Evolutionary conservation across 2,888 invertebrate species (phyloP).

Genomic region (Thecocarcelia acutangulata): DNA sequence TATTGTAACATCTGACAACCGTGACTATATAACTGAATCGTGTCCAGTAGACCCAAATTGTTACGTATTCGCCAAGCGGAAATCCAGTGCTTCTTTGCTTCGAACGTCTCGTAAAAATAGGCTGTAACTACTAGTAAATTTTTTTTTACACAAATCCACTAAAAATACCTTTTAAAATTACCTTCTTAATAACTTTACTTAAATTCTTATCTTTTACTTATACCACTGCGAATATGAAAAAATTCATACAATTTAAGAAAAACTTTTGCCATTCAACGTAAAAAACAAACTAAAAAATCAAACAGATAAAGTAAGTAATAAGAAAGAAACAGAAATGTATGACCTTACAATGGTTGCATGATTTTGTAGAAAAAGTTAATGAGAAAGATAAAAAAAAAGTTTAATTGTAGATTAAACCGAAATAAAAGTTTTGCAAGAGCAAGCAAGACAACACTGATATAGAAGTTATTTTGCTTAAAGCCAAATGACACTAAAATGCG

Average conservation of each 20-base stretch:
- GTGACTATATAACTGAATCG: too few species aligned
- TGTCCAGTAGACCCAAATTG: too few species aligned
- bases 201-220: slow-evolving; percentile 1
- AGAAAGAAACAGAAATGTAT: slow-evolving; percentile 11
- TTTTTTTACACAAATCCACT: too few species aligned
- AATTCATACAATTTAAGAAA: slow-evolving; percentile 23
- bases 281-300: background rate
- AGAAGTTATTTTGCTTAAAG: slow-evolving; percentile 27
- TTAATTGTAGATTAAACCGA: slow-evolving; percentile 38
- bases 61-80: too few species aligned
- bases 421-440: slow-evolving; percentile 13
- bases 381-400: slow-evolving; percentile 39
- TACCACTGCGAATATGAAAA: slow-evolving; percentile 5
- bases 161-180: background rate
- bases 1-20: too few species aligned
- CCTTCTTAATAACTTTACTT: background rate
- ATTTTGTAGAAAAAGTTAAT: slow-evolving; percentile 62
- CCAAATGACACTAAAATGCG: slow-evolving; percentile 39
- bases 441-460: slow-evolving; percentile 48
- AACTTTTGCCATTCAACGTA: slow-evolving; percentile 37
- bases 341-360: slow-evolving; percentile 53
- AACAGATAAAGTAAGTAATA: background rate
- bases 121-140: too few species aligned
- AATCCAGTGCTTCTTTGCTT: too few species aligned
- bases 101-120: too few species aligned